Conservation (phyloP, 2,797 vertebrate species). For the Babyrousa celebensis region DNA sequence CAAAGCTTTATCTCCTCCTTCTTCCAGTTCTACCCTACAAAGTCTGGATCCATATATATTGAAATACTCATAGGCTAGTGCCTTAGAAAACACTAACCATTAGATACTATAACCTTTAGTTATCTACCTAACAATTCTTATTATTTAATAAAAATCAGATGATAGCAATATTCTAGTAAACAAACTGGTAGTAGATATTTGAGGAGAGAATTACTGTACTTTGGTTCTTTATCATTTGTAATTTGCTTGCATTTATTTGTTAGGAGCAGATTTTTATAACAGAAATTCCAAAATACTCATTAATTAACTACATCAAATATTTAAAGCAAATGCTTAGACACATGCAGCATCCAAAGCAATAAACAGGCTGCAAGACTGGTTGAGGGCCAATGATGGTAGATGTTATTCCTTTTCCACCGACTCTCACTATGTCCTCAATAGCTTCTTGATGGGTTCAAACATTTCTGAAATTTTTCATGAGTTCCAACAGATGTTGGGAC, state of each 20-base stretch:
- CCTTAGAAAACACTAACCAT: background rate
- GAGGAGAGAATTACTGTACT: background rate
- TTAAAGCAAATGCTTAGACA: constrained; percentile 75
- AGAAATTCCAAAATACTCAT: constrained; percentile 77
- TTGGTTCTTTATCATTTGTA: constrained; percentile 48
- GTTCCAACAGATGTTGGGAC: background rate
- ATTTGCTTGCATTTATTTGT: constrained; percentile 80
- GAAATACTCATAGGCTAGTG: background rate
- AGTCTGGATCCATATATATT: background rate
- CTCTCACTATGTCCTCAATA: background rate
- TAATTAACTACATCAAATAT: constrained; percentile 79
- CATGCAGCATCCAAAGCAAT: constrained; percentile 81
- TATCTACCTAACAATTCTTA: background rate
- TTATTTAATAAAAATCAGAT: constrained; percentile 22
- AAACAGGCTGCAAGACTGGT: constrained; percentile 75
- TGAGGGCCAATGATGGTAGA: constrained; percentile 75
- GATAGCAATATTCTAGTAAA: background rate
- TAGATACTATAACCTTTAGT: background rate
- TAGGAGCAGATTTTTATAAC: constrained; percentile 59
- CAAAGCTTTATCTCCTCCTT: background rate
- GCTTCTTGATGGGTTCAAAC: background rate
- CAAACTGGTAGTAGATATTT: constrained; percentile 5
- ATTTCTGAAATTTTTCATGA: constrained; percentile 7
- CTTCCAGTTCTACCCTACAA: background rate
- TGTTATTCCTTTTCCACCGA: constrained; percentile 37